Base-by-base conservation (phyloP, 1,140 invertebrate species). In the Bombus sibiricus region DNA sequence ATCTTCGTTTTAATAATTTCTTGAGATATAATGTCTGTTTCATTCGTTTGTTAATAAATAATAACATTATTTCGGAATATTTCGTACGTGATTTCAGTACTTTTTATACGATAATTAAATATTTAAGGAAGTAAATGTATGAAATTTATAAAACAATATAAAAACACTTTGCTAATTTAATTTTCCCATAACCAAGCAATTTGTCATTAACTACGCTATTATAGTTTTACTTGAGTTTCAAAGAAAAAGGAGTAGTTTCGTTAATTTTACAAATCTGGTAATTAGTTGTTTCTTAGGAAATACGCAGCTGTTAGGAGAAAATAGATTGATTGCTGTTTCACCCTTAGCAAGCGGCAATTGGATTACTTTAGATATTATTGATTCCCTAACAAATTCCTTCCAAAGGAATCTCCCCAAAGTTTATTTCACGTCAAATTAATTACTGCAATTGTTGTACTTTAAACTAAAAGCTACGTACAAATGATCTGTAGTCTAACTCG, bases 391-490 rank as follows among this genome's bases (percentile, higher is more conserved):
- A 79, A 79, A 79, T 79, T 79, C 77, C 77, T 68, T 28, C 41
- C n/a, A 15, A 8, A 37, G 32, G n/a, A 79, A 64, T 47, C n/a
- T 68, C 41, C 32, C n/a, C 13, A 68, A 68, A 68, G 77, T 79
- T 79, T 79, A 79, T 64, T 41, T 79, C n/a, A 28, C 77, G 32
- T 41, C 32, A 37, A 79, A 79, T 79, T 79, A 68, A 79, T 79
- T 43, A 34, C 77, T 6, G 25, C 28, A 79, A 68, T 68, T 37
- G 32, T 79, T 79, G 39, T 28, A 25, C 32, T 79, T 68, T 1
- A 47, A 28, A 25, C 4, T 76, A 6, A 76, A 37, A 59, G 32
- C 13, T 10, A 32, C 4, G 28, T 25, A 18, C 28, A 28, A 41
- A n/a, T n/a, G 71, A 43, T 18, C 37, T 6, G 37, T 6, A 25